phyloP scores from a whole-genome alignment of 2,797 vertebrate genomes.

The Anguilla obscura region DNA sequence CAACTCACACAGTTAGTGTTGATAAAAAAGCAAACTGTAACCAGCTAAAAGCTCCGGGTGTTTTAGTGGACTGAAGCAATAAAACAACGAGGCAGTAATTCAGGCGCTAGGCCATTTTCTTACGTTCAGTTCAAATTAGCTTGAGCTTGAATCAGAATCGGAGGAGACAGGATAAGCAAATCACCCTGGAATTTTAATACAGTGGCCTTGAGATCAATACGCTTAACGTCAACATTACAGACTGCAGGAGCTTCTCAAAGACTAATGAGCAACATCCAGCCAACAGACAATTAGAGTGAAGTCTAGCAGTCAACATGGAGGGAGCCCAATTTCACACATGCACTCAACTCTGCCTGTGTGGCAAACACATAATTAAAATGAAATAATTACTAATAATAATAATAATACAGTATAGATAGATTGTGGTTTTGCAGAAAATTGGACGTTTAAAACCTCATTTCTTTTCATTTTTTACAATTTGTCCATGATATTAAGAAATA shows the following conservation, averaged over 20 bases:
- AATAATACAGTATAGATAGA: too few relatives aligned
- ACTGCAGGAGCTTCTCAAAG: conserved; percentile 27
- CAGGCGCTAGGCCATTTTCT: conserved; percentile 14
- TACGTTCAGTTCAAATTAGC: conserved; percentile 29
- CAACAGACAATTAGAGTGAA: conserved; percentile 12
- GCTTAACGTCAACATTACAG: conserved; percentile 42
- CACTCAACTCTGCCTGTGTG: background rate
- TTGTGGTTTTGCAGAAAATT: too few relatives aligned
- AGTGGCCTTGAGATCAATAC: conserved; percentile 43
- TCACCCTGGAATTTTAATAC: conserved; percentile 44
- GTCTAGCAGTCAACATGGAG: conserved; percentile 12
- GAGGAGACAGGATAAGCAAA: conserved; percentile 35
- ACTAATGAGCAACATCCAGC: conserved; percentile 13
- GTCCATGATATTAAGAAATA: background rate
- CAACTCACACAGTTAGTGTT: background rate
- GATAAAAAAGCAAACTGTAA: background rate
- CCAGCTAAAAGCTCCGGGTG: background rate
- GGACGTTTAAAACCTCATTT: background rate
- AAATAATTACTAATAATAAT: too few relatives aligned
- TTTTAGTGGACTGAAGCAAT: conserved; percentile 2
- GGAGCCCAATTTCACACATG: background rate
- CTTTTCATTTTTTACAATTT: background rate
- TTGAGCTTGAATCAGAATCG: conserved; percentile 1
- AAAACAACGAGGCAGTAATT: conserved; percentile 8
- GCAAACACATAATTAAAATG: background rate